phyloP scores from a whole-genome alignment of 2,888 invertebrate genomes.

The Tineola bisselliella region DNA sequence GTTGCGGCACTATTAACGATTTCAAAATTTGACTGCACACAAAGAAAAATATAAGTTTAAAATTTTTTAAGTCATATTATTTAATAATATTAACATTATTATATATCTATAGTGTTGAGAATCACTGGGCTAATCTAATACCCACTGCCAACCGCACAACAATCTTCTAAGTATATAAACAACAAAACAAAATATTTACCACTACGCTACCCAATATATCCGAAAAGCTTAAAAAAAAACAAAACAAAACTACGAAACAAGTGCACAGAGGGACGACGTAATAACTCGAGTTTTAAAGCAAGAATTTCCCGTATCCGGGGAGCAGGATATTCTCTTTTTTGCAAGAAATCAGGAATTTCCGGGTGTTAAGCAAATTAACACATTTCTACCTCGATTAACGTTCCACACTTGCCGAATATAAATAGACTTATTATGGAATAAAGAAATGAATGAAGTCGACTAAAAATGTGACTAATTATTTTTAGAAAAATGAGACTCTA shows the following conservation, averaged over 20 bases:
- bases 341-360: not conserved
- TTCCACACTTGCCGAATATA: slow-evolving; percentile 4
- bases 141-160: no score
- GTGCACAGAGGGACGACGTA: not conserved
- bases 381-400: slow-evolving; percentile 4
- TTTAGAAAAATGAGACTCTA: no score
- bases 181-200: no score
- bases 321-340: not conserved
- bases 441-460: not conserved
- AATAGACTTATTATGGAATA: not conserved
- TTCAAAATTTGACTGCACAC: no score
- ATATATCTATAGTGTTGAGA: no score
- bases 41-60: no score
- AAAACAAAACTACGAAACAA: not conserved
- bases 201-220: not conserved
- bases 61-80: no score
- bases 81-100: no score
- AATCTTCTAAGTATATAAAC: no score
- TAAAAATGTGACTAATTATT: no score
- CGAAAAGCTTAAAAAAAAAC: not conserved
- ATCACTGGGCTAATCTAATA: no score
- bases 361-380: slow-evolving; percentile 8
- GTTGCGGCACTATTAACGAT: no score
- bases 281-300: not conserved
- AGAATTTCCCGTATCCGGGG: not conserved